Percentiles rank a stretch among this genome's conserved stretches.
Evolutionary conservation across 2,888 invertebrate genomes (phyloP).

Genomic region (Drosophila colorata): DNA sequence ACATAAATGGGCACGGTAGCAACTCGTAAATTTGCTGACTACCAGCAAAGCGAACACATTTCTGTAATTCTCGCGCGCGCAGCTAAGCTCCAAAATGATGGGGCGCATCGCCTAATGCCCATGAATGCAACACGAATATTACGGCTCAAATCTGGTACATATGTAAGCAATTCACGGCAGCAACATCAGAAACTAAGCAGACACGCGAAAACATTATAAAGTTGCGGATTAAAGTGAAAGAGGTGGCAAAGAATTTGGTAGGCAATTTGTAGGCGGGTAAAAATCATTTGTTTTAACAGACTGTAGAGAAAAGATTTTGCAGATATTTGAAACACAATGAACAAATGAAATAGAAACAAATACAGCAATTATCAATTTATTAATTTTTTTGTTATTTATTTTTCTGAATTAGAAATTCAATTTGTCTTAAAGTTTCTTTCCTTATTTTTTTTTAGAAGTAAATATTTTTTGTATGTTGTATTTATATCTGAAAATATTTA

Average conservation of each 20-base stretch:
- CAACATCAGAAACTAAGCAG: conserved; percentile 8
- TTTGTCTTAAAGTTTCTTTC: no score
- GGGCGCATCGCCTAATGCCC: conserved; percentile 33
- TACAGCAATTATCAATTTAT: no score
- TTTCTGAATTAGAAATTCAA: no score
- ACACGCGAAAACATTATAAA: conserved; percentile 21
- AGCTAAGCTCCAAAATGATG: conserved; percentile 58
- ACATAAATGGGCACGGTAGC: conserved; percentile 72
- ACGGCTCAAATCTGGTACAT: conserved; percentile 12
- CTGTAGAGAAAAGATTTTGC: no score
- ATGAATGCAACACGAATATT: conserved; percentile 42
- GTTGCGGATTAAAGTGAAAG: conserved; percentile 27
- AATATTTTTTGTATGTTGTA: no score
- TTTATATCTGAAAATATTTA: no score
- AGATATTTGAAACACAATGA: no score
- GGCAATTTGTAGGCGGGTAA: conserved; percentile 14
- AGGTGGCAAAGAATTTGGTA: conserved; percentile 2
- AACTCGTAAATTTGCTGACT: conserved; percentile 70
- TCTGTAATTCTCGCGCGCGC: conserved; percentile 45
- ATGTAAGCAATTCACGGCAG: not conserved
- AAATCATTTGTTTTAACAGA: not conserved
- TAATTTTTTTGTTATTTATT: no score
- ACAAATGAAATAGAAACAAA: no score
- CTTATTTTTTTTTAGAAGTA: no score
- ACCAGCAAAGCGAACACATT: conserved; percentile 41